Conservation (phyloP, 2,888 invertebrate genomes). For the Parnassius smintheus region DNA sequence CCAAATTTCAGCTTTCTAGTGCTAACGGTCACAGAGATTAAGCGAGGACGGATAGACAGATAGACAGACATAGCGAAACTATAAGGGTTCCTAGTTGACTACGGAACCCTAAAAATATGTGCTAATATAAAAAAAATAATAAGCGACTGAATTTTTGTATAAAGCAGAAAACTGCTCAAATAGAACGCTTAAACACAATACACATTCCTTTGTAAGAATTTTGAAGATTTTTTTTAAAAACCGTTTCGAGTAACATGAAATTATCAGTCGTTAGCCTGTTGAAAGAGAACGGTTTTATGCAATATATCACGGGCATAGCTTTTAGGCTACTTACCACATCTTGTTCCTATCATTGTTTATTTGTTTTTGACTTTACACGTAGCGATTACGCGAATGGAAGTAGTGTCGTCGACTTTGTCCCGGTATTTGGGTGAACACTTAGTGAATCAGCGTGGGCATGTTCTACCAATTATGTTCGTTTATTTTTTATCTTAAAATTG, state of each 20-base stretch:
- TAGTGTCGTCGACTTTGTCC: slow-evolving; percentile 41
- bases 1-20: too few species aligned
- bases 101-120: too few species aligned
- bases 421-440: slow-evolving; percentile 49
- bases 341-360: slow-evolving; percentile 54
- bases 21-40: too few species aligned
- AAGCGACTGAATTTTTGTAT: too few species aligned
- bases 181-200: too few species aligned
- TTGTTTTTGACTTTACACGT: slow-evolving; percentile 57
- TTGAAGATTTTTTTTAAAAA: not conserved
- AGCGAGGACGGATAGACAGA: too few species aligned
- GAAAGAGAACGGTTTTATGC: slow-evolving; percentile 34
- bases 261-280: slow-evolving; percentile 3
- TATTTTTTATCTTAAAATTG: too few species aligned
- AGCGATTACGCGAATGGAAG: slow-evolving; percentile 52
- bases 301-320: slow-evolving; percentile 42
- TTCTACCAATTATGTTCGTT: not conserved
- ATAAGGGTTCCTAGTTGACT: too few species aligned
- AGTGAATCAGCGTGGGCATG: slow-evolving; percentile 27
- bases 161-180: too few species aligned
- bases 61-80: too few species aligned
- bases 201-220: too few species aligned
- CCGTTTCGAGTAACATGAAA: not conserved
- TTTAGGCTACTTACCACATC: slow-evolving; percentile 53
- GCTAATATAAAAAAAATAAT: too few species aligned